Evolutionary conservation across 1,140 invertebrate genomes (phyloP), one percentile per base, ranked within the genome.

Genomic region (Oreohelix idahoensis): DNA sequence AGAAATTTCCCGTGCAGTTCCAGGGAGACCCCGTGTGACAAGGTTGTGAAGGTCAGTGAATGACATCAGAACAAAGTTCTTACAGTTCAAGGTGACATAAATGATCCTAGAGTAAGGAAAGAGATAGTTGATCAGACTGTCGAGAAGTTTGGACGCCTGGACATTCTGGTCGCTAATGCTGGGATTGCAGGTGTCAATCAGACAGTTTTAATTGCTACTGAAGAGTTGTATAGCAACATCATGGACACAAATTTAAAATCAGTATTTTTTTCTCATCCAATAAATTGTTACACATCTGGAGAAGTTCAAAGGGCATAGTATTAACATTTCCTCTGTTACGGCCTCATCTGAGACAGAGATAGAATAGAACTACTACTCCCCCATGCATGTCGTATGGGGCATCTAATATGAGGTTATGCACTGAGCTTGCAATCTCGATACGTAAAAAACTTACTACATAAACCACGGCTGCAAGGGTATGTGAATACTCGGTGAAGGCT

Each of bases 231-330:
- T 32, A 49, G 58, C 53, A 29, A 58, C 0, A 8, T 58, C 51
- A 32, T 78, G 32, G 53, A 78, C 49, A 78, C 76, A 1, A 78
- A 78, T n/a, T 11, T 78, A 23, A 35, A 29, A 15, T 32, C n/a
- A 10, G 76, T 42, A 20, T 51, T 51, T 58, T n/a, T 32, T 78
- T 36, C n/a, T 78, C n/a, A 35, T 29, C 11, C n/a, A 51, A 29
- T 20, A 42, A 10, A 17, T 49, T 36, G 36, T 71, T 11, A 10
- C 36, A 58, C 53, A 58, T 58, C 53, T 58, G 53, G 53, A 58
- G 53, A 58, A 58, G 23, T 23, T 20, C 23, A 58, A 58, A n/a
- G 53, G 53, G 17, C 5, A 58, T n/a, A 58, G 5, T 4, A 23
- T 58, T 15, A 58, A 58, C 53, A n/a, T 58, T 58, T 58, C 53